Conservation (phyloP, 2,113 vertebrate genomes). For the Cochlearius cochlearius region DNA sequence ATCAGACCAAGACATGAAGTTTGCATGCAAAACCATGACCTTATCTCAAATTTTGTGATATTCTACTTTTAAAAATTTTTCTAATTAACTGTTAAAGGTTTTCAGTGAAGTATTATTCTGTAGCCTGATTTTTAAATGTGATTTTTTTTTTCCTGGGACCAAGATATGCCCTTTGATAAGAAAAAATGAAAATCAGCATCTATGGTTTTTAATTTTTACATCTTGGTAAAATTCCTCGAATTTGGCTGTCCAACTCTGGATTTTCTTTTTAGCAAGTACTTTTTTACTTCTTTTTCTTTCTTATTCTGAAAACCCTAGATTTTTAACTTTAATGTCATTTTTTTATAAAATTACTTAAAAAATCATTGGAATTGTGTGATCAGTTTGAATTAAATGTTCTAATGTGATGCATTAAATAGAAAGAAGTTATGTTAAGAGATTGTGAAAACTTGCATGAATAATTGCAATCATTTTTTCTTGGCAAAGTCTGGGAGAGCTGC, state of each 20-base stretch:
- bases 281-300: neutral
- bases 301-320: neutral
- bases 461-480: neutral
- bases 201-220: neutral
- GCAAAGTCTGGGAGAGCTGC: slow-evolving; percentile 20
- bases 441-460: slow-evolving; percentile 5
- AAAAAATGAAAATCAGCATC: neutral
- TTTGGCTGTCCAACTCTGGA: neutral
- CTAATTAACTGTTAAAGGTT: neutral
- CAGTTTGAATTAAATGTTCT: neutral
- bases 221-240: neutral
- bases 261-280: neutral
- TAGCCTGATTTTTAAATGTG: neutral
- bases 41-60: neutral
- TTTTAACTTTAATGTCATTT: neutral
- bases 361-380: neutral
- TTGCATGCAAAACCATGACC: neutral
- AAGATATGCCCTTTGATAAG: neutral
- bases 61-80: neutral
- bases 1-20: neutral
- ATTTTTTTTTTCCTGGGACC: neutral
- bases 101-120: neutral
- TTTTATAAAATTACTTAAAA: neutral
- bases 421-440: neutral
- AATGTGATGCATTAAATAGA: neutral